Conservation (phyloP, 2,888 invertebrate species). For the Leptogaster cylindrica region DNA sequence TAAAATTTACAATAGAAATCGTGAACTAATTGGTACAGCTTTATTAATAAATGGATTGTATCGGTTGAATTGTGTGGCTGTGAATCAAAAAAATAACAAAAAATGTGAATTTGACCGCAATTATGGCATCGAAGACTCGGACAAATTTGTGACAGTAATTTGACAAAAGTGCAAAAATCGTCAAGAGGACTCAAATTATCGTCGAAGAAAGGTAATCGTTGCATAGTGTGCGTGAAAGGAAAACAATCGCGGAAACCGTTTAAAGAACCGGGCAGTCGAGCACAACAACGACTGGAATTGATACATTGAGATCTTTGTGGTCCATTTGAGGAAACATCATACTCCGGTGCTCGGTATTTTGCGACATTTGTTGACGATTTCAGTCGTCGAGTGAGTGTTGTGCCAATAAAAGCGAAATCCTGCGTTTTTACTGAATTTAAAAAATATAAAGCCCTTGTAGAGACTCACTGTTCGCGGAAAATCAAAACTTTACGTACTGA, state of each 20-base stretch:
- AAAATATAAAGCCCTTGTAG: conserved; percentile 42
- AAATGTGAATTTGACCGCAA: neutral
- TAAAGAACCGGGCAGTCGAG: conserved; percentile 43
- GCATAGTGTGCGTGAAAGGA: conserved; percentile 48
- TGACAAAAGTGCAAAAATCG: too few relatives aligned
- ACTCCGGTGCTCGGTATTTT: conserved; percentile 54
- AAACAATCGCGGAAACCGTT: conserved; percentile 50
- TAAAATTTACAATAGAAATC: neutral
- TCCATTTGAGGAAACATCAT: conserved; percentile 54
- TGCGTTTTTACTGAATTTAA: conserved; percentile 40
- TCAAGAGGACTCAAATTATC: too few relatives aligned
- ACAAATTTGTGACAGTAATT: too few relatives aligned
- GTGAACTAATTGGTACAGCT: neutral
- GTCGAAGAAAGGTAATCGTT: too few relatives aligned
- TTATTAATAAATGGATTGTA: neutral
- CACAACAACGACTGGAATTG: conserved; percentile 51
- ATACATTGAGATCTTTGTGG: conserved; percentile 57
- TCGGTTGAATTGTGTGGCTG: neutral
- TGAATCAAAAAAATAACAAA: neutral
- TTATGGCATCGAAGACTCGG: neutral
- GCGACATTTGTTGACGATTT: conserved; percentile 56
- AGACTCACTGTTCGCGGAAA: conserved; percentile 32
- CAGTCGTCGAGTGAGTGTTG: conserved; percentile 40
- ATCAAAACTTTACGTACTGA: neutral
- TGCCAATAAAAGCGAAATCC: conserved; percentile 42